Evolutionary conservation across 1,140 invertebrate species (phyloP), one percentile per base, ranked within the genome.

Genomic region (Paraescarpia echinospica): DNA sequence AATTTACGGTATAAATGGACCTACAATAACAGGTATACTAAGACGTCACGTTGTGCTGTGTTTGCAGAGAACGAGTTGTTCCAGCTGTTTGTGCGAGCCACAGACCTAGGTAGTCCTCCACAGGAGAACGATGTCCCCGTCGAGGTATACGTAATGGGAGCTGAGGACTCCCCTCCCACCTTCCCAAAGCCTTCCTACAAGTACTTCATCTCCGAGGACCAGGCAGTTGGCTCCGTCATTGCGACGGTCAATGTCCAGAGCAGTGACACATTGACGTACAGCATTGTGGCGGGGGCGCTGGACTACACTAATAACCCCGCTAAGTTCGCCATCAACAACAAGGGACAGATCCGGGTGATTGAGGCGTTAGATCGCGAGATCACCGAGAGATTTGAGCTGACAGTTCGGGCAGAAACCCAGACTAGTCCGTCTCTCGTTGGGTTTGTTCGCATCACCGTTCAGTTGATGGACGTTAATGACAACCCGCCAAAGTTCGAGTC

Each of bases 391-490:
- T 98, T 99, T 95, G 95, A 97, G 89, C 97, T 99, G 90, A 97
- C 97, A 1, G 97, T 98, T 5, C 96, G 98, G 33, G 98, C 98
- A 22, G 97, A 98, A 95, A 98, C 97, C 0, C 96, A 97, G 93
- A 97, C 97, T 12, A 97, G 97, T 94, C 98, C 98, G 35, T 97
- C 97, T 22, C 95, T 98, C 6, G 97, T 97, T 31, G 97, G 97
- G 0, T 96, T 98, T 91, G 97, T 97, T 34, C 97, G 97, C 95
- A 97, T 98, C 92, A 96, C 97, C 2, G 96, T 99, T 89, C 97
- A 98, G 94, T 97, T 99, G 35, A 96, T 98, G 90, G 98, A 99
- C 95, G 97, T 98, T 92, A 99, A 99, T 95, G 98, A 99, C 96
- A 98, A 98, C 95, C 96, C 97, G 35, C 98, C 98, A 0, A 96